Conservation (phyloP, 2,888 invertebrate species). For the Synergus gifuensis region DNA sequence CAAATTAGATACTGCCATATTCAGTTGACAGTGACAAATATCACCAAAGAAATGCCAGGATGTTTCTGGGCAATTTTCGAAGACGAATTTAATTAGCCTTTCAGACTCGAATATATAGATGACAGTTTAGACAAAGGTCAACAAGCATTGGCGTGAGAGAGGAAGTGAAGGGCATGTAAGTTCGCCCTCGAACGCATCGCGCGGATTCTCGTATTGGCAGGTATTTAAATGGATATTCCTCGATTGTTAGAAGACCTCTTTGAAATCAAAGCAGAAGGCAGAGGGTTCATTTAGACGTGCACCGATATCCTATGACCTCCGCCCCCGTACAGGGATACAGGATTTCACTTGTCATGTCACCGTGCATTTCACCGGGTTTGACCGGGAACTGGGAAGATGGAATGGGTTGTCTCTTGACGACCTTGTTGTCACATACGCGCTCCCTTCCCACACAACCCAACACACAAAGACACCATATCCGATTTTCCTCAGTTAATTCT, state of each 20-base stretch:
- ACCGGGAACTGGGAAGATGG: background rate
- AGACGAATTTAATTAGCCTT: slow-evolving; percentile 16
- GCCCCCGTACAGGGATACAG: slow-evolving; percentile 61
- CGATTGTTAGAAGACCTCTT: slow-evolving; percentile 69
- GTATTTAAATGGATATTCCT: slow-evolving; percentile 77
- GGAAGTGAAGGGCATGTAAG: slow-evolving; percentile 46
- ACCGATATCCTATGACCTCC: slow-evolving; percentile 59
- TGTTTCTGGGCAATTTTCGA: background rate
- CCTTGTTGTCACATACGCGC: slow-evolving; percentile 44
- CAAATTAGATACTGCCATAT: too few species aligned
- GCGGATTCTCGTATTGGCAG: slow-evolving; percentile 74
- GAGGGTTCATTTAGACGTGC: slow-evolving; percentile 69
- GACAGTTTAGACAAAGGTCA: slow-evolving; percentile 23
- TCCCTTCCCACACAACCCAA: background rate
- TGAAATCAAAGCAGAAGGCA: slow-evolving; percentile 72
- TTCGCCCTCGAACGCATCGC: slow-evolving; percentile 59
- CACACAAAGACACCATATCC: background rate
- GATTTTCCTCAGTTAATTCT: slow-evolving; percentile 9
- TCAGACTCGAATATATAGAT: slow-evolving; percentile 3
- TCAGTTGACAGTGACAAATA: background rate
- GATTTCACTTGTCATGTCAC: slow-evolving; percentile 72
- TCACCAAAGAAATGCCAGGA: background rate
- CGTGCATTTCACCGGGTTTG: slow-evolving; percentile 23
- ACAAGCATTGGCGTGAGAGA: slow-evolving; percentile 21
- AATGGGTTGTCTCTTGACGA: slow-evolving; percentile 39